phyloP scores from a whole-genome alignment of 1,140 invertebrate species.

The Polyergus mexicanus region DNA sequence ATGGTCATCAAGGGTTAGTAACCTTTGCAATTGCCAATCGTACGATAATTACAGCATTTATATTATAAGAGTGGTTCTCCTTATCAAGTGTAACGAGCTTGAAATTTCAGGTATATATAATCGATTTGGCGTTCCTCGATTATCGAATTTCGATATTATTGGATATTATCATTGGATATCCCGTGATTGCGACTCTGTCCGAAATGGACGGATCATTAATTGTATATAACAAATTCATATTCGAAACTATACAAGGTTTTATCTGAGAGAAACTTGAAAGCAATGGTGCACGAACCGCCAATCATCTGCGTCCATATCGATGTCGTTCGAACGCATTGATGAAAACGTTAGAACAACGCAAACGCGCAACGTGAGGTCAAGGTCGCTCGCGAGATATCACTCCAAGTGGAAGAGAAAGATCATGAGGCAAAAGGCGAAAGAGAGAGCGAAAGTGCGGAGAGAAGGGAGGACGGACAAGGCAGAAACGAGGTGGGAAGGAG shows the following conservation, averaged over 20 bases:
- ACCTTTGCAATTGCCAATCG: constrained; percentile 1
- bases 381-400: constrained; percentile 77
- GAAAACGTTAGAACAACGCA: constrained; percentile 78
- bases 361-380: constrained; percentile 84
- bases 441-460: constrained; percentile 32
- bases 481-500: constrained; percentile 64
- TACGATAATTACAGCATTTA: constrained; percentile 19
- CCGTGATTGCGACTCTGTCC: not conserved
- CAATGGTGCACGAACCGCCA: not conserved
- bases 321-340: constrained; percentile 42
- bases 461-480: constrained; percentile 46
- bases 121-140: not conserved
- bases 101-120: not conserved
- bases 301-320: not conserved
- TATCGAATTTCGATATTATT: not conserved
- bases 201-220: not conserved
- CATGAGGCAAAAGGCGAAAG: constrained; percentile 70
- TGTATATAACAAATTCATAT: not conserved
- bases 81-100: not conserved
- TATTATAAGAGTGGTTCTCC: not conserved
- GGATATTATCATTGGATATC: not conserved
- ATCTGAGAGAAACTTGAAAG: not conserved
- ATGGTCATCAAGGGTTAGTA: not conserved
- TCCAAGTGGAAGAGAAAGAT: constrained; percentile 69
- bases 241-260: too few relatives aligned